Evolutionary conservation across 2,888 invertebrate species (phyloP).

Genomic region (Amaurobius ferox): DNA sequence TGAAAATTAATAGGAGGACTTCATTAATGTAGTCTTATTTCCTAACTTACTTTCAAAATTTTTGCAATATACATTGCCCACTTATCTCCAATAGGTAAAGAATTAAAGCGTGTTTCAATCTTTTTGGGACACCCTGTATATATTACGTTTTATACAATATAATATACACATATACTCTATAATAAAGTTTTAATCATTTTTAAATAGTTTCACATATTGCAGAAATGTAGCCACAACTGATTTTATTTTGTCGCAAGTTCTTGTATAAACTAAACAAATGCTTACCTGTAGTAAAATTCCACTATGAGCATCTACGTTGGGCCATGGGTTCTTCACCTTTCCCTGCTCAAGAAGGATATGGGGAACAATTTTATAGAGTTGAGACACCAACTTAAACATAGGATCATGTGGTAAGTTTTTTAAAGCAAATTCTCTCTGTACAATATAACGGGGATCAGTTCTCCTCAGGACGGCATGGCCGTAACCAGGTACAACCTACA

Average conservation of each 20-base stretch:
- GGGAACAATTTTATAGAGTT: constrained; percentile 94
- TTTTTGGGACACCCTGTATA: too few relatives aligned
- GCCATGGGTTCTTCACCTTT: constrained; percentile 99
- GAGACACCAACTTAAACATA: constrained; percentile 92
- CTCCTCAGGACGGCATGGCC: constrained; percentile 97
- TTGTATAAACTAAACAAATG: neutral
- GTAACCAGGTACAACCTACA: constrained; percentile 94
- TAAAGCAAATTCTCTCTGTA: constrained; percentile 95
- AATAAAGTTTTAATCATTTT: too few relatives aligned
- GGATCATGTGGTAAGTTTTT: constrained; percentile 95
- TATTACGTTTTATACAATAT: too few relatives aligned
- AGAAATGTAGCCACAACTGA: neutral
- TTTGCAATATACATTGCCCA: too few relatives aligned
- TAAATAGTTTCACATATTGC: too few relatives aligned
- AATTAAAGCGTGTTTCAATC: too few relatives aligned
- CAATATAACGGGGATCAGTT: constrained; percentile 94
- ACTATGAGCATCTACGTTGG: constrained; percentile 98
- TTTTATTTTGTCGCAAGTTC: neutral
- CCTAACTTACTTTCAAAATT: too few relatives aligned
- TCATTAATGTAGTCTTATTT: too few relatives aligned
- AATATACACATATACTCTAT: too few relatives aligned
- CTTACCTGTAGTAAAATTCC: constrained; percentile 91
- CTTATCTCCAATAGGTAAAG: too few relatives aligned
- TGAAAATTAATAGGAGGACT: too few relatives aligned
- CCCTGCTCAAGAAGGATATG: constrained; percentile 93